Conservation (phyloP, 2,797 vertebrate genomes). For the Cygnus olor region DNA sequence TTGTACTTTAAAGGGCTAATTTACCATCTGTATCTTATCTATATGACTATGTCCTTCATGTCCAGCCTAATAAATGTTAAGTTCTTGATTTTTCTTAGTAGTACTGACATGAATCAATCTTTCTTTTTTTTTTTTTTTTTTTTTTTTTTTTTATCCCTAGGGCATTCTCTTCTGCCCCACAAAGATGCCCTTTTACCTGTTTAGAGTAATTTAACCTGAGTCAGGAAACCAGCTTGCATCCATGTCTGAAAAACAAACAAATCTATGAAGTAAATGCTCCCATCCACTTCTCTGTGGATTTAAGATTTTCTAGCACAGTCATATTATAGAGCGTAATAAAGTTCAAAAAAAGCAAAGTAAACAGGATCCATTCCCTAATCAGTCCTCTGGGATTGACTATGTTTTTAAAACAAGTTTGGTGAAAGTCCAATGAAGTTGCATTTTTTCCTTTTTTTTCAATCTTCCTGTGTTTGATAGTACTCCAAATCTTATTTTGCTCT, state of each 20-base stretch:
- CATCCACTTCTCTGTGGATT: neutral
- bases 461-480: neutral
- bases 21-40: conserved; percentile 62
- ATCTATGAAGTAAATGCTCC: neutral
- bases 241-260: neutral
- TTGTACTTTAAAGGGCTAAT: conserved; percentile 61
- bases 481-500: neutral
- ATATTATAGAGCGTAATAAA: neutral
- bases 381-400: neutral
- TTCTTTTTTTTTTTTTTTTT: conserved; percentile 15
- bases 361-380: neutral
- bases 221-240: conserved; percentile 42
- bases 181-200: conserved; percentile 33
- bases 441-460: neutral
- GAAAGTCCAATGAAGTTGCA: neutral
- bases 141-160: conserved; percentile 3
- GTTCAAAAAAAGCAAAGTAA: neutral
- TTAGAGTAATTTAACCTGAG: conserved; percentile 42
- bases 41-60: conserved; percentile 66
- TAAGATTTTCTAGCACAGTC: neutral
- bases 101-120: conserved; percentile 7
- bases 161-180: conserved; percentile 10
- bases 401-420: neutral
- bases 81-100: conserved; percentile 24
- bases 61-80: conserved; percentile 68